These are phyloP conservation scores for Sebastes trivittatus DNA, from an alignment of 2,797 vertebrate species.

Conservation along the genomic window DNA sequence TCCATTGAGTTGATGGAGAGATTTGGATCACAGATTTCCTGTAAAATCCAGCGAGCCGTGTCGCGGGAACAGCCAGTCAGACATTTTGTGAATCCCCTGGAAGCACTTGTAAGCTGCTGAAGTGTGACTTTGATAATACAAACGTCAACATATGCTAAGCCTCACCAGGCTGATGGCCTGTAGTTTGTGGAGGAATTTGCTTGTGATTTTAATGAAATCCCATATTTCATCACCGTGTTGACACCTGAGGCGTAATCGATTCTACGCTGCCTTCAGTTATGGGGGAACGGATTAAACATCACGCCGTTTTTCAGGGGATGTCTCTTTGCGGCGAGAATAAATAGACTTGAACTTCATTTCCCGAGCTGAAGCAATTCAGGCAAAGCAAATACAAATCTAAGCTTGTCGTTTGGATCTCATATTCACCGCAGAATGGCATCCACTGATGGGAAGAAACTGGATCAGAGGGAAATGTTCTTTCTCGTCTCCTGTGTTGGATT, in stretches of 20 bases:
- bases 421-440: background rate
- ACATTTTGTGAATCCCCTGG: conserved; percentile 50
- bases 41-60: conserved; percentile 58
- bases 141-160: conserved; percentile 56
- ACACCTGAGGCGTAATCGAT: conserved; percentile 43
- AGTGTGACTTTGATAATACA: conserved; percentile 64
- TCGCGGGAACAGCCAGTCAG: conserved; percentile 55
- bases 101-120: conserved; percentile 30
- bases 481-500: conserved; percentile 7
- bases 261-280: conserved; percentile 7
- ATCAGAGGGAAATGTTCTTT: conserved; percentile 19
- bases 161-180: conserved; percentile 38
- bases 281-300: conserved; percentile 23
- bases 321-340: conserved; percentile 20
- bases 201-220: conserved; percentile 52
- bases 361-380: conserved; percentile 14
- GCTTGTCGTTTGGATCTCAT: conserved; percentile 13
- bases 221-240: conserved; percentile 38
- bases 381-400: conserved; percentile 28
- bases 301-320: background rate
- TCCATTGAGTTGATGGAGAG: conserved; percentile 53
- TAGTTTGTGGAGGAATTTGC: conserved; percentile 32
- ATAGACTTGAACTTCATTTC: conserved; percentile 24
- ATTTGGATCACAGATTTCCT: conserved; percentile 60
- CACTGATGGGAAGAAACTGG: background rate